A percentile compares a stretch with the other conserved stretches of the same genome.
These are phyloP conservation scores for Dasysyrphus tricinctus DNA, from an alignment of 2,888 invertebrate species.

Conservation along the genomic window DNA sequence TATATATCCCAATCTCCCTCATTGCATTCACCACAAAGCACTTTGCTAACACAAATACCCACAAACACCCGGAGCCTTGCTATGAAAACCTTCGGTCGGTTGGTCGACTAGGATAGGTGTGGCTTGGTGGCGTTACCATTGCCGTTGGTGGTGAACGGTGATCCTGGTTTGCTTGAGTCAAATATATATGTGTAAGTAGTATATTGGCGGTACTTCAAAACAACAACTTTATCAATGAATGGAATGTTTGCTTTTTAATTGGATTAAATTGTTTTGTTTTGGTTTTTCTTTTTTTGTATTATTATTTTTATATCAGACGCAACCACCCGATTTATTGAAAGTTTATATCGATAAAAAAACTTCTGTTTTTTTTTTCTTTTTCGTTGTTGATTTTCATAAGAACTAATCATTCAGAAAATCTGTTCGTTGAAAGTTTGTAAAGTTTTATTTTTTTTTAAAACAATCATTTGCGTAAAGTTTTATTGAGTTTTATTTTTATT, in stretches of 20 bases:
- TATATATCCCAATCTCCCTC: constrained; percentile 24
- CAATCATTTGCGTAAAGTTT: constrained; percentile 5
- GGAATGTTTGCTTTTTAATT: constrained; percentile 58
- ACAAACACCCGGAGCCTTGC: constrained; percentile 17
- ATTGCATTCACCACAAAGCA: constrained; percentile 51
- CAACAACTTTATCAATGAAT: constrained; percentile 60
- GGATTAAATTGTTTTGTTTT: constrained; percentile 49
- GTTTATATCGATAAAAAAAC: constrained; percentile 18
- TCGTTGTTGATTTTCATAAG: constrained; percentile 1
- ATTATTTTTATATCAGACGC: constrained; percentile 36
- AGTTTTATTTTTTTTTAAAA: constrained; percentile 8
- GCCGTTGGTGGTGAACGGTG: constrained; percentile 30
- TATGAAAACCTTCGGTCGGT: constrained; percentile 22
- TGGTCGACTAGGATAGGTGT: constrained; percentile 13
- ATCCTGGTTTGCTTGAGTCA: constrained; percentile 34
- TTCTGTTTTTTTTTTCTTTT: not conserved
- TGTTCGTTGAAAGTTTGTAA: not conserved
- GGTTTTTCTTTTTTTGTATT: constrained; percentile 15
- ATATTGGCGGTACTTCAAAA: constrained; percentile 42
- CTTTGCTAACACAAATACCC: constrained; percentile 58
- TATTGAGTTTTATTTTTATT: not conserved
- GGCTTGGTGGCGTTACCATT: constrained; percentile 23
- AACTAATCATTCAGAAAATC: constrained; percentile 36
- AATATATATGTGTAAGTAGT: not conserved
- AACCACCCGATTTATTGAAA: constrained; percentile 53